Evolutionary conservation across 1,140 invertebrate genomes (phyloP).

Genomic region (Ptiloglossa arizonensis): DNA sequence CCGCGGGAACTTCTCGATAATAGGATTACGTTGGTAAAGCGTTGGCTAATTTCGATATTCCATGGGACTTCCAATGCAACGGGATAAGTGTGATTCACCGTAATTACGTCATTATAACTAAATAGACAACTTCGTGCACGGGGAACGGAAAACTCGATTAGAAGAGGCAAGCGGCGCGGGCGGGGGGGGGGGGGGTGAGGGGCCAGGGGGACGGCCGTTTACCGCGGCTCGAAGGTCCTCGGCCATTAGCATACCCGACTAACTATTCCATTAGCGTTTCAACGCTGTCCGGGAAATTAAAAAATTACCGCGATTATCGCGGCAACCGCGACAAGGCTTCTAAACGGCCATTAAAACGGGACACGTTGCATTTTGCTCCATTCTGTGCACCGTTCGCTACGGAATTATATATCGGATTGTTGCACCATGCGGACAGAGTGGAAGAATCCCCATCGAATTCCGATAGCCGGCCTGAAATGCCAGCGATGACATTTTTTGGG

Average conservation of each 20-base stretch:
- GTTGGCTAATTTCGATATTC: constrained; percentile 48
- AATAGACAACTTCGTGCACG: constrained; percentile 18
- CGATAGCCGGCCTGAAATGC: no score
- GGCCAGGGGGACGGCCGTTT: neutral
- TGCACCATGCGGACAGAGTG: no score
- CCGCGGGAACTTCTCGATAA: constrained; percentile 28
- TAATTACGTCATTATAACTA: constrained; percentile 34
- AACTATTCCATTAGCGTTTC: constrained; percentile 6
- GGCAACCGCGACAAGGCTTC: neutral
- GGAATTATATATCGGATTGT: no score
- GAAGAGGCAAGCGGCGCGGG: no score
- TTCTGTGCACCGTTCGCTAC: no score
- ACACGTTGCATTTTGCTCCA: no score
- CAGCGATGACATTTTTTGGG: no score
- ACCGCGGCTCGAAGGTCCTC: neutral
- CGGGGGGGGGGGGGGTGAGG: no score
- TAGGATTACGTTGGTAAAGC: constrained; percentile 49
- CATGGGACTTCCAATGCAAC: neutral
- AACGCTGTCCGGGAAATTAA: neutral
- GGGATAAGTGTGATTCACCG: constrained; percentile 23
- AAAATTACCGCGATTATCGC: neutral
- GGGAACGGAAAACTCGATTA: constrained; percentile 24
- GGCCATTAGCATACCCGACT: neutral
- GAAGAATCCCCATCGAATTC: no score
- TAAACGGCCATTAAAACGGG: neutral